A percentile compares a stretch with the other conserved stretches of the same genome.
These are phyloP conservation scores for Dinoponera quadriceps DNA, from an alignment of 1,140 invertebrate genomes.

Conservation along the genomic window DNA sequence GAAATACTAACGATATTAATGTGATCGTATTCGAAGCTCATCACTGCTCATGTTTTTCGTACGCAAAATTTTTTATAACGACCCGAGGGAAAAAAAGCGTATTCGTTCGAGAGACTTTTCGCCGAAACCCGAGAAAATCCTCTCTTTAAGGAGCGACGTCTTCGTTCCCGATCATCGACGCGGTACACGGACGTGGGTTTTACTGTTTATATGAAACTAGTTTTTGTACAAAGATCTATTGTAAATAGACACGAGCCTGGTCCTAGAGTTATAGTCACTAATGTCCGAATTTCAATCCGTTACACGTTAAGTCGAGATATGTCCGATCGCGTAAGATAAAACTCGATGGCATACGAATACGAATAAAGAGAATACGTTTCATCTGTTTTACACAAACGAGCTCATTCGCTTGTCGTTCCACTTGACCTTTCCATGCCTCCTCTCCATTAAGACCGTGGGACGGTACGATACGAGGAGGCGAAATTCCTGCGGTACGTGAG, in stretches of 20 bases:
- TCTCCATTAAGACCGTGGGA: constrained; percentile 58
- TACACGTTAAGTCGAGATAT: constrained; percentile 55
- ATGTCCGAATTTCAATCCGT: constrained; percentile 75
- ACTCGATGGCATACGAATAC: constrained; percentile 71
- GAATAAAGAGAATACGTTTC: constrained; percentile 78
- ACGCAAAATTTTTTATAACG: constrained; percentile 60
- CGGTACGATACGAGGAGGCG: constrained; percentile 44
- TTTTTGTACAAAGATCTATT: constrained; percentile 83
- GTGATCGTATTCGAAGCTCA: constrained; percentile 60
- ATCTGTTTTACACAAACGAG: constrained; percentile 80
- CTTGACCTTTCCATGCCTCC: constrained; percentile 11
- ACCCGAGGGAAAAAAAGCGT: constrained; percentile 8
- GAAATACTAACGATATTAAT: constrained; percentile 57
- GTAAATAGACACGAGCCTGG: constrained; percentile 79
- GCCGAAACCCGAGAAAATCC: constrained; percentile 46
- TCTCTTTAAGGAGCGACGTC: constrained; percentile 47
- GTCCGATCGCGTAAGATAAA: constrained; percentile 71
- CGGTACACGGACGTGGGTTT: constrained; percentile 55
- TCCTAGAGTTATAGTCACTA: constrained; percentile 68
- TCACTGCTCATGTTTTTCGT: constrained; percentile 59
- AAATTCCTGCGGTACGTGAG: constrained; percentile 76
- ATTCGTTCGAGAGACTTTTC: constrained; percentile 42
- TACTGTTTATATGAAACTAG: constrained; percentile 79
- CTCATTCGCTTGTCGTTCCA: constrained; percentile 54
- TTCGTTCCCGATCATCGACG: constrained; percentile 70